These are phyloP conservation scores for Gadus macrocephalus DNA, from an alignment of 2,113 vertebrate genomes.

Conservation along the genomic window DNA sequence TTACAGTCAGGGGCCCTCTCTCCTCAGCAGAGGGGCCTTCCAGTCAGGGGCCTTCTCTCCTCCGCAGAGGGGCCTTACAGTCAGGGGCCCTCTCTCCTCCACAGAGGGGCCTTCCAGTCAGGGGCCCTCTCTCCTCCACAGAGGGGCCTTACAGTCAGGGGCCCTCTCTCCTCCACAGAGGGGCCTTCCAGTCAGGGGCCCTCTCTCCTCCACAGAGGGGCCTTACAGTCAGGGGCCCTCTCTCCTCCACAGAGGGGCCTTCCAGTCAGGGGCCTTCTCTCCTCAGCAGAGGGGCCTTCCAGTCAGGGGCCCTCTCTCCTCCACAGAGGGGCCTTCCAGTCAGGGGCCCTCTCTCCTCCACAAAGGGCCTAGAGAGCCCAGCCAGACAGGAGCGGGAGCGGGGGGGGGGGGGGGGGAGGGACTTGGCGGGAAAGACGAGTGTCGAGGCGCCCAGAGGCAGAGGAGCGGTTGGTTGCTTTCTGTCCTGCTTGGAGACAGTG, in stretches of 20 bases:
- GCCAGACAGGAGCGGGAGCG: neutral
- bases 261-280: conserved; percentile 6
- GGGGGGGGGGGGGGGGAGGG: neutral
- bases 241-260: too few species aligned
- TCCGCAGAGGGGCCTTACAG: neutral
- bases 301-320: too few species aligned
- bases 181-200: too few species aligned
- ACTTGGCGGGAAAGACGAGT: neutral
- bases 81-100: too few species aligned
- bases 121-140: conserved; percentile 9
- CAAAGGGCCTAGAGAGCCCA: neutral
- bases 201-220: neutral
- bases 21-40: too few species aligned
- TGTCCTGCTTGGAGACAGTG: conserved; percentile 26
- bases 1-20: too few species aligned
- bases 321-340: too few species aligned
- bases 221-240: too few species aligned
- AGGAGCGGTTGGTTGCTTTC: conserved; percentile 26
- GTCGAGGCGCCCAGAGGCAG: neutral
- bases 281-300: neutral
- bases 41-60: conserved; percentile 6
- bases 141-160: neutral
- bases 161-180: too few species aligned
- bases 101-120: too few species aligned
- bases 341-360: too few species aligned